Conservation (phyloP, 1,140 invertebrate genomes). For the Drosophila fuyamai region DNA sequence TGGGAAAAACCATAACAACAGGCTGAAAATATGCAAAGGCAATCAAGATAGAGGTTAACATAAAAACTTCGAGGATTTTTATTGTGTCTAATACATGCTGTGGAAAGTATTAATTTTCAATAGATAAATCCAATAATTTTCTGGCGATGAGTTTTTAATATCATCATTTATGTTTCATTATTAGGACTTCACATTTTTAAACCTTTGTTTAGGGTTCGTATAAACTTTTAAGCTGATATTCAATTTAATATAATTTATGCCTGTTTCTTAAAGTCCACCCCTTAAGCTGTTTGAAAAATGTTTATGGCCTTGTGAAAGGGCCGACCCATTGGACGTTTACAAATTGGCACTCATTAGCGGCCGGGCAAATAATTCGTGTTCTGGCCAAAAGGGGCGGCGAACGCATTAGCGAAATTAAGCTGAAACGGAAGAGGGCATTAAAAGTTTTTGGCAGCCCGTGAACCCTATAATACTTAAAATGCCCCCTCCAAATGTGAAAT, state of each 20-base stretch:
- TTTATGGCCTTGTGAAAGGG: constrained; percentile 5
- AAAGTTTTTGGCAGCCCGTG: constrained; percentile 55
- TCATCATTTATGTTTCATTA: neutral
- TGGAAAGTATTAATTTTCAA: too few relatives aligned
- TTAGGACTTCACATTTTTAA: neutral
- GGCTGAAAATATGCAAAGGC: neutral
- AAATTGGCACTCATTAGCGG: constrained; percentile 71
- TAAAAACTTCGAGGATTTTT: neutral
- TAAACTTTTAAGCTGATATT: neutral
- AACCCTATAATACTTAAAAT: constrained; percentile 60
- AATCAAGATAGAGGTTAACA: constrained; percentile 1
- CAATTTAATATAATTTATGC: neutral
- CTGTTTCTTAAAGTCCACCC: neutral
- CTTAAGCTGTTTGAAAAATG: constrained; percentile 8
- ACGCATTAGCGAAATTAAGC: constrained; percentile 73
- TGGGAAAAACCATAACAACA: neutral
- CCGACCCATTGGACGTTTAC: constrained; percentile 6
- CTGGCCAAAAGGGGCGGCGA: constrained; percentile 14
- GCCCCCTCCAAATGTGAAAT: constrained; percentile 67
- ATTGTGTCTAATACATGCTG: too few relatives aligned
- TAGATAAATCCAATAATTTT: too few relatives aligned
- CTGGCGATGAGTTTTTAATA: too few relatives aligned
- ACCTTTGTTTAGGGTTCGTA: too few relatives aligned
- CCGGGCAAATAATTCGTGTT: constrained; percentile 31
- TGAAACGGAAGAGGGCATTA: constrained; percentile 65